These are phyloP conservation scores for Synaphobranchus kaupii DNA, from an alignment of 2,797 vertebrate species.

Conservation along the genomic window DNA sequence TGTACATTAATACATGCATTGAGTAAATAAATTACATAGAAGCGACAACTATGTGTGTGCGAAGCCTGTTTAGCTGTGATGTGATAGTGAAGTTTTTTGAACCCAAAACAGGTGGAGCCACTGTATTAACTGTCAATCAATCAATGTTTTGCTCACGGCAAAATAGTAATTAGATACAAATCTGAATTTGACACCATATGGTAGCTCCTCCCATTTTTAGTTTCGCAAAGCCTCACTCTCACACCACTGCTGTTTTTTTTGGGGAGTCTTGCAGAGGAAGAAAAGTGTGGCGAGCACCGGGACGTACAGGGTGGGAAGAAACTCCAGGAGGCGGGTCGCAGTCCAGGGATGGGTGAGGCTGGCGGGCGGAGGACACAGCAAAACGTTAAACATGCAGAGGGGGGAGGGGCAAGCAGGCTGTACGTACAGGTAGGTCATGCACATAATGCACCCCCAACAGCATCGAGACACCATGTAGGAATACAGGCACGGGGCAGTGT, in stretches of 20 bases:
- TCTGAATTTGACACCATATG: background rate
- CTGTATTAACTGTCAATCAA: background rate
- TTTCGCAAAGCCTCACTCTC: background rate
- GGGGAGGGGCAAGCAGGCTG: background rate
- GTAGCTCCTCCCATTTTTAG: background rate
- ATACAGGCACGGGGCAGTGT: background rate
- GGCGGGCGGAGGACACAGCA: conserved; percentile 59
- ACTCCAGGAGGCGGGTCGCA: conserved; percentile 88
- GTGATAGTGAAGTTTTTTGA: background rate
- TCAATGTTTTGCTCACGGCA: background rate
- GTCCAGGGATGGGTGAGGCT: conserved; percentile 86
- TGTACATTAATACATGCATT: background rate
- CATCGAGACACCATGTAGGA: background rate
- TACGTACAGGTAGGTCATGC: background rate
- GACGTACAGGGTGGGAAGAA: conserved; percentile 91
- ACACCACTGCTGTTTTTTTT: background rate
- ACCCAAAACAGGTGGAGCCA: background rate
- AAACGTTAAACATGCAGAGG: conserved; percentile 53
- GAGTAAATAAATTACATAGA: background rate
- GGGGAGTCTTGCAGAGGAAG: conserved; percentile 18
- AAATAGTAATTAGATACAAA: background rate
- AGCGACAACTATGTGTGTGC: background rate
- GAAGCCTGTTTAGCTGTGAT: background rate
- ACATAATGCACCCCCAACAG: background rate
- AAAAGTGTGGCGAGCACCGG: conserved; percentile 62